Conservation (phyloP, 2,888 invertebrate species). For the Habroteleia sp. region DNA sequence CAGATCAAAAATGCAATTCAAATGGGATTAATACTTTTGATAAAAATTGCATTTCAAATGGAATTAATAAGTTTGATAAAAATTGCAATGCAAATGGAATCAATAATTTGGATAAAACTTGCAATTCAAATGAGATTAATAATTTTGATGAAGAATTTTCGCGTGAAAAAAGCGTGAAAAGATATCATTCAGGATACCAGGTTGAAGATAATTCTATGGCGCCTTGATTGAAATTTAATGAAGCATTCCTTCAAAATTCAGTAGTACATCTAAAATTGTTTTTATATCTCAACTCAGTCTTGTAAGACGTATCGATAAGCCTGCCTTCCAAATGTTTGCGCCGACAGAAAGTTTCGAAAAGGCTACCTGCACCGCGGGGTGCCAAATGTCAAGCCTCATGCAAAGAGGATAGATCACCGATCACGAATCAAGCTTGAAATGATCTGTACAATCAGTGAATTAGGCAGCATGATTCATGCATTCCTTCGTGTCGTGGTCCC, state of each 20-base stretch:
- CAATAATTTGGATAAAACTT: too few species aligned
- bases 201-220: conserved; percentile 7
- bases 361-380: conserved; percentile 73
- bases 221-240: conserved; percentile 41
- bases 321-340: conserved; percentile 53
- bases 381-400: conserved; percentile 66
- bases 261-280: conserved; percentile 49
- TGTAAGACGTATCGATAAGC: conserved; percentile 44
- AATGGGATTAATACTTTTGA: too few species aligned
- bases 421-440: conserved; percentile 67
- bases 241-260: conserved; percentile 42
- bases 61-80: too few species aligned
- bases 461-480: conserved; percentile 77
- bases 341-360: conserved; percentile 71
- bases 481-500: conserved; percentile 70
- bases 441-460: conserved; percentile 73
- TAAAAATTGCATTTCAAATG: too few species aligned
- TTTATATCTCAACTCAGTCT: conserved; percentile 33
- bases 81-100: too few species aligned
- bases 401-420: conserved; percentile 69
- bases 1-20: too few species aligned
- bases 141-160: not conserved
- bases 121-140: too few species aligned
- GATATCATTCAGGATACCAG: conserved; percentile 24
- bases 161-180: conserved; percentile 8